phyloP scores from a whole-genome alignment of 2,888 invertebrate genomes.

The Julus scandinavius region DNA sequence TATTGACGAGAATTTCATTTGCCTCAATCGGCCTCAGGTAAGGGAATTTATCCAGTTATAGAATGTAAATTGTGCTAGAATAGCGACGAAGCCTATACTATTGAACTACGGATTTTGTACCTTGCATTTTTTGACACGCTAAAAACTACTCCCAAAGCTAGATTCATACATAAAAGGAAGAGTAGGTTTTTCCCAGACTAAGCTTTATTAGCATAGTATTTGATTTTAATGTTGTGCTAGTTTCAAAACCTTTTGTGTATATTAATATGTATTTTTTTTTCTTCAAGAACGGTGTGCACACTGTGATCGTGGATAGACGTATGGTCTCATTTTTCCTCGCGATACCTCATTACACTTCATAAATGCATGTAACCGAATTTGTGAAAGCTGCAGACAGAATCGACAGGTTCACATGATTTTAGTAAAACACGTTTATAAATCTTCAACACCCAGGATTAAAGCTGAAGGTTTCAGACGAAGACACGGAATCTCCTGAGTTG shows the following conservation, averaged over 20 bases:
- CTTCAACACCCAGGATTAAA: slow-evolving; percentile 41
- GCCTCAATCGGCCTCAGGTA: not conserved
- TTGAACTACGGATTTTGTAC: not conserved
- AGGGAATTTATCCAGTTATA: not conserved
- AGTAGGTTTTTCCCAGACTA: not conserved
- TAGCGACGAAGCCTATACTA: not conserved
- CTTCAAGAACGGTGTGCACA: not conserved
- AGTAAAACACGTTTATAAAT: not conserved
- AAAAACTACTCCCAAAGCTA: not conserved
- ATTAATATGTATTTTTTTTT: not conserved
- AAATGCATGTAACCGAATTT: slow-evolving; percentile 23
- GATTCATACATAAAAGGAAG: not conserved
- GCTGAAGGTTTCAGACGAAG: slow-evolving; percentile 50
- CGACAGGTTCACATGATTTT: not conserved
- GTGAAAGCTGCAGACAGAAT: not conserved
- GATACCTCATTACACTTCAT: not conserved
- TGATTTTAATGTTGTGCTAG: not conserved
- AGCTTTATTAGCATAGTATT: not conserved
- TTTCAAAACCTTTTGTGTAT: not conserved
- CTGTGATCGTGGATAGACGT: not conserved
- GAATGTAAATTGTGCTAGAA: not conserved
- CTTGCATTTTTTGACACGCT: not conserved
- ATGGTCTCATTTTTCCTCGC: not conserved
- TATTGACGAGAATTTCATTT: not conserved
- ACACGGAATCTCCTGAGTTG: slow-evolving; percentile 49